Evolutionary conservation across 2,797 vertebrate genomes (phyloP), one percentile per base, ranked within the genome.

Genomic region (Halcyon leucocephala): DNA sequence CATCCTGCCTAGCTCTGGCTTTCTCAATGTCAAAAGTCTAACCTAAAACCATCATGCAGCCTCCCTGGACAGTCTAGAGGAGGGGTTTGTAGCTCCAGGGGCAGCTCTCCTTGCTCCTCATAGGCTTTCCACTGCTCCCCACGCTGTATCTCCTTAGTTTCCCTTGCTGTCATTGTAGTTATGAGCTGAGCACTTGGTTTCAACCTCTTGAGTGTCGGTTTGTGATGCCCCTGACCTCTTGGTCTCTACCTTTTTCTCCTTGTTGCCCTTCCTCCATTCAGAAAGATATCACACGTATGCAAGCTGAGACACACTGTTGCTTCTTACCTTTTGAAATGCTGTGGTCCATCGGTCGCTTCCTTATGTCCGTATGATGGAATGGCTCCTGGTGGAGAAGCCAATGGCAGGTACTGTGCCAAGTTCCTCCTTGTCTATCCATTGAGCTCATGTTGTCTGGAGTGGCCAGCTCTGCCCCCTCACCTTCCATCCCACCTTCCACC

Each of bases 301-400:
- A 14, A 58, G 44, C 44, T 14, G 83, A 58, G 73, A 6, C n/a
- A 29, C 9, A 3, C 7, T 21, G 16, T 12, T 42, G 35, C 61
- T n/a, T 46, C 58, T 60, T 15, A 33, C 14, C 24, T 3, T 9
- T 26, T 22, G 39, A 82, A 54, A 60, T 3, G 10, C 20, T 12
- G 16, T 10, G 26, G 41, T 49, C 71, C 41, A 17, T 22, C 0
- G 3, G 42, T 28, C 0, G 3, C 31, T 66, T 61, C 48, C 16
- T 39, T 11, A 13, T 0, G 1, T 11, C 35, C 1, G 0, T 21
- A 4, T 6, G 6, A 18, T 1, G 16, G 71, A 46, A 44, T 57
- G 57, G 37, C 14, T 77, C 46, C 52, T 16, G 60, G 25, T 4
- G 39, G 52, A 78, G 65, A 42, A 31, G 22, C 21, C 35, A 17